phyloP scores from a whole-genome alignment of 2,888 invertebrate species.

The Idaea aversata region DNA sequence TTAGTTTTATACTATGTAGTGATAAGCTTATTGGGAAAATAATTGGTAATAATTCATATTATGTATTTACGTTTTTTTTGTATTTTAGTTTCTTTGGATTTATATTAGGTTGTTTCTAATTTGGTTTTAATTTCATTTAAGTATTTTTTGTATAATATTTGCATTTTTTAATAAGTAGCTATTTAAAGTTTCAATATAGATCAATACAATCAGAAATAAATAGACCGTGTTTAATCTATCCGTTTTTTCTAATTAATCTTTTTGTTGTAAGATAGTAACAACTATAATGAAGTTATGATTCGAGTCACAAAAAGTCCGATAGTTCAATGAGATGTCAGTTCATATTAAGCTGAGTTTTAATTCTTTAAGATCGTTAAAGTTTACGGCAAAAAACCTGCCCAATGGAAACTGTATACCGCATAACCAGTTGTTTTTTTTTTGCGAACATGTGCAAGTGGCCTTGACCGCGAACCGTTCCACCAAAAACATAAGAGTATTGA shows the following conservation, averaged over 20 bases:
- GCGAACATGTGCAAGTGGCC: conserved; percentile 69
- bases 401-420: conserved; percentile 57
- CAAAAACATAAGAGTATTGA: conserved; percentile 46
- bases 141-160: no score
- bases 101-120: no score
- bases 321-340: background rate
- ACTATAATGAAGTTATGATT: background rate
- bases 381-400: conserved; percentile 37
- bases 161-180: no score
- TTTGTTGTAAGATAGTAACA: background rate
- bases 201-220: no score
- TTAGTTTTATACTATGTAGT: no score
- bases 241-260: background rate
- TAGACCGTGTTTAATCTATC: no score
- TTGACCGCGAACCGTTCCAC: conserved; percentile 64
- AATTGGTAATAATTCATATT: no score
- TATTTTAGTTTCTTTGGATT: no score
- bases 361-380: background rate
- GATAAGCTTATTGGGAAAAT: no score
- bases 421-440: conserved; percentile 75
- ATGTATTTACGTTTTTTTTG: no score
- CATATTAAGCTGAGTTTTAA: background rate
- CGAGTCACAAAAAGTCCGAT: background rate
- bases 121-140: no score
- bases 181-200: no score